A percentile compares a stretch with the other conserved stretches of the same genome.
Conservation (phyloP, 1,140 invertebrate genomes). For the Antheraea pernyi region DNA sequence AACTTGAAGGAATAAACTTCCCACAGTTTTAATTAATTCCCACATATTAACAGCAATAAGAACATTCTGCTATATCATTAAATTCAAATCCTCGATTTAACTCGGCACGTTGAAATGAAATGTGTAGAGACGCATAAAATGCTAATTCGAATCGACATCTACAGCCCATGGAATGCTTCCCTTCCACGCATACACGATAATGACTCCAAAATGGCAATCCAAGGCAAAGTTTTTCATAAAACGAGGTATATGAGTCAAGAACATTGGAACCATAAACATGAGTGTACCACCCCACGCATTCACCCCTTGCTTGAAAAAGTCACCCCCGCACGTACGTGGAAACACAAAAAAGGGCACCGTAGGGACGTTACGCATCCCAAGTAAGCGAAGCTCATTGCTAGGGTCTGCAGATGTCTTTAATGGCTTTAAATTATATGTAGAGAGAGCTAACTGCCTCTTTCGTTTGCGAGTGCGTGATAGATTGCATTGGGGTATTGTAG, state of each 20-base stretch:
- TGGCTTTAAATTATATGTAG: constrained; percentile 77
- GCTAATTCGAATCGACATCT: constrained; percentile 24
- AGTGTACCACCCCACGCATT: constrained; percentile 61
- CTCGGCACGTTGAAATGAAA: constrained; percentile 6
- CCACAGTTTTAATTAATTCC: background rate
- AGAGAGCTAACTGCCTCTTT: constrained; percentile 69
- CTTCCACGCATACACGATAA: constrained; percentile 42
- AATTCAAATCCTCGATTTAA: background rate
- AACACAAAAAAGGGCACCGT: constrained; percentile 70
- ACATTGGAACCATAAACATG: constrained; percentile 71
- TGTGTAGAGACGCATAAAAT: constrained; percentile 24
- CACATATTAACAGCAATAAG: background rate
- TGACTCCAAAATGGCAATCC: constrained; percentile 59
- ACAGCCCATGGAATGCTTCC: constrained; percentile 21
- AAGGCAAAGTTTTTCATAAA: constrained; percentile 70
- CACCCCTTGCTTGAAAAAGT: constrained; percentile 75
- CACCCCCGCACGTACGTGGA: constrained; percentile 70
- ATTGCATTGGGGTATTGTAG: constrained; percentile 49
- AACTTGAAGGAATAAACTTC: background rate
- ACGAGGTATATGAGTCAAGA: constrained; percentile 75
- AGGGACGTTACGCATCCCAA: constrained; percentile 74
- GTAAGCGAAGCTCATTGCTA: constrained; percentile 70
- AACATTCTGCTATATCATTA: background rate
- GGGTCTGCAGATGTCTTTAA: constrained; percentile 77
- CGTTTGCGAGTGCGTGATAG: constrained; percentile 55